Base-by-base conservation (phyloP, 2,797 vertebrate species). In the Pangasius mekongensis region DNA sequence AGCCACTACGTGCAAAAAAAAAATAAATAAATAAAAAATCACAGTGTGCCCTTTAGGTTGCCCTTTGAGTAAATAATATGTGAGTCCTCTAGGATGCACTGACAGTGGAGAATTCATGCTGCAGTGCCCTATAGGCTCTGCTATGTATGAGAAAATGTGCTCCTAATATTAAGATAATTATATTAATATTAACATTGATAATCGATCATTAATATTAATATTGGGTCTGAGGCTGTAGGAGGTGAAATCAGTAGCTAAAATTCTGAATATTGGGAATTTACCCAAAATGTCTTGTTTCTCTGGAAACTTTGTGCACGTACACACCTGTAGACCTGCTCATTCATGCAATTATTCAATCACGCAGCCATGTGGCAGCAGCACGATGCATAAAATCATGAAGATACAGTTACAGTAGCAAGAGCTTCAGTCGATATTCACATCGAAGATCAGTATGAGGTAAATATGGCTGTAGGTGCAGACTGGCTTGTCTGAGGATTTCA, bases 341-440 rank as follows among this genome's bases (percentile, higher is more conserved):
- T n/a, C 74, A 49, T 77, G 74, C 74, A 77, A 77, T 77, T 76
- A n/a, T 76, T 52, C 43, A 52, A 49, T 14, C 22, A 47, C 39
- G 24, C 43, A 76, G 49, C 11, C 11, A 73, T 24, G 22, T 74
- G 39, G 22, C 10, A 47, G 39, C 22, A 52, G 27, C 5, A n/a
- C 24, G 52, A 16, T 7, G 47, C 3, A 76, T 49, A n/a, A 3
- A 52, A 49, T 52, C 74, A n/a, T 22, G n/a, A 16, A 78, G 16
- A 56, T 78, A 33, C 11, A 56, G n/a, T 16, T 20, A 47, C 43
- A 47, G 9, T 47, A 47, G 0, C 43, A 76, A 49, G 74, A n/a
- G 11, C 39, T 76, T 76, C 30, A 76, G 43, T 16, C n/a, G 16
- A n/a, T 30, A 27, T 39, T 43, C 20, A 73, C 20, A 39, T 39